Base-by-base conservation (phyloP, 35 echinoderm and acorn worm genomes). In the Apostichopus japonicus region DNA sequence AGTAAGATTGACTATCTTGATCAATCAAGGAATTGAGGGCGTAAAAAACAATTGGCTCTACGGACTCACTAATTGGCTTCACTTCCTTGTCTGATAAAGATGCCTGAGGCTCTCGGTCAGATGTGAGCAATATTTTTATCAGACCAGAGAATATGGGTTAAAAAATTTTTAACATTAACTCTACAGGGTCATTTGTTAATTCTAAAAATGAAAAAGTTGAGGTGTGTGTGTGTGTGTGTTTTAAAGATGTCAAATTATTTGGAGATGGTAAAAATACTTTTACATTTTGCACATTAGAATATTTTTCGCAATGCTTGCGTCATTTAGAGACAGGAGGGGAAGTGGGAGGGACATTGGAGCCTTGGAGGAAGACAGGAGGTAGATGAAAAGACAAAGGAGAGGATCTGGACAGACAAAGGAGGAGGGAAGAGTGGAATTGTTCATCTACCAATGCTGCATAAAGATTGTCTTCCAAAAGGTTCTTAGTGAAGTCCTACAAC, bases 301-400 rank as follows among this genome's bases (percentile, higher is more conserved):
- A 44, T 44, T 4, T 44, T 44, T 44, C 33, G 4, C 33, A 44
- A 44, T 44, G 33, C 33, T 4, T 0, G 3, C 33, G 2, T 44
- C 2, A 44, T 44, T 44, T 44, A 44, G 33, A 44, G 33, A 44
- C 33, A 44, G 33, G 2, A 44, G 33, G 33, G 33, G 33, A 44
- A 44, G 33, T 44, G 33, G 33, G 33, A 44, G 33, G 33, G 33
- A 44, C 33, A 44, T 44, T 4, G 2, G 67, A 72, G 67, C 33
- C 2, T 44, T 4, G 2, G 67, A 72, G 67, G 67, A 72, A 72
- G 67, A 72, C 67, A 72, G 67, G 67, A 72, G 67, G 67, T 72
- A 72, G 67, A 72, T 72, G 67, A 72, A 72, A 72, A 72, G 67
- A 72, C 67, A 72, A 72, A 72, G 67, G 67, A 72, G 67, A 72